Conservation (phyloP, 2,888 invertebrate genomes). For the Gnatocerus cornutus region DNA sequence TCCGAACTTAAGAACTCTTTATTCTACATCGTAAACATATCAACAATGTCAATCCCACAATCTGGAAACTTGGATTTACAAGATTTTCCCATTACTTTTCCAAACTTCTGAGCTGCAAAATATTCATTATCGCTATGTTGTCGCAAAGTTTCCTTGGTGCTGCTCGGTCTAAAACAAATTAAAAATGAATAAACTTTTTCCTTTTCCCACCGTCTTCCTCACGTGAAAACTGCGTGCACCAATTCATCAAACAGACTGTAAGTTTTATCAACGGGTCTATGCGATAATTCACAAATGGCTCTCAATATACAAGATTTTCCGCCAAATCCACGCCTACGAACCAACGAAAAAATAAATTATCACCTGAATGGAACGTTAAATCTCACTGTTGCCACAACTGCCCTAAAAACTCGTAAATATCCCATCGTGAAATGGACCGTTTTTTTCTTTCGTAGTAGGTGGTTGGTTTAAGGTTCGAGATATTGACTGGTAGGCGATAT, state of each 20-base stretch:
- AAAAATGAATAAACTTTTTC: neutral
- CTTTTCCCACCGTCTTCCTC: constrained; percentile 63
- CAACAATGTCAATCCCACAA: constrained; percentile 68
- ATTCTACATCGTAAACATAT: constrained; percentile 24
- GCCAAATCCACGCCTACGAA: constrained; percentile 77
- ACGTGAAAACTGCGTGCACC: constrained; percentile 81
- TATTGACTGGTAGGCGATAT: constrained; percentile 80
- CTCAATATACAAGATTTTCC: constrained; percentile 82
- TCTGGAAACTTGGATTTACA: constrained; percentile 66
- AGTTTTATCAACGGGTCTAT: constrained; percentile 72
- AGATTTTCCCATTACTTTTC: constrained; percentile 66
- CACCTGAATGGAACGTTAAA: constrained; percentile 47
- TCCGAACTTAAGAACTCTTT: neutral
- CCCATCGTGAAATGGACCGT: constrained; percentile 66
- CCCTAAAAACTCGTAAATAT: constrained; percentile 61
- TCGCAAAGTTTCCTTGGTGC: constrained; percentile 78
- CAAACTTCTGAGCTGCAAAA: constrained; percentile 81
- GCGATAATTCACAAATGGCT: constrained; percentile 82
- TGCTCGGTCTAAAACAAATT: constrained; percentile 77
- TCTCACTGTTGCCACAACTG: constrained; percentile 34
- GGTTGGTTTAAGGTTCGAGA: constrained; percentile 67
- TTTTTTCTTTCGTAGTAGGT: constrained; percentile 57
- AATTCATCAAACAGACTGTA: constrained; percentile 80
- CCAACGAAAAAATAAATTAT: constrained; percentile 57
- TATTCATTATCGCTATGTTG: constrained; percentile 82